These are phyloP conservation scores for Empidonax traillii DNA, from an alignment of 2,113 vertebrate genomes.

Conservation along the genomic window DNA sequence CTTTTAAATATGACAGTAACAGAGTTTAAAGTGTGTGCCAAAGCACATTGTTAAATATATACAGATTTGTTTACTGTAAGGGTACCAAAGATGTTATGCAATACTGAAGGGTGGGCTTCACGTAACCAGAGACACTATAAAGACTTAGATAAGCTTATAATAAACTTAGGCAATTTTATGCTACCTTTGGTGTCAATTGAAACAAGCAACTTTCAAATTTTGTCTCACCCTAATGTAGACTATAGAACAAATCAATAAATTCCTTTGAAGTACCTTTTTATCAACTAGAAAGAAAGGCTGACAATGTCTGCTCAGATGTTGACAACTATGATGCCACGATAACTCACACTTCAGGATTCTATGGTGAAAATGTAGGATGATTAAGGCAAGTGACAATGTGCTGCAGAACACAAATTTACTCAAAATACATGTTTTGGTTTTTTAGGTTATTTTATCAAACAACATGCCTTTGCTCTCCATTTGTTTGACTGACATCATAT, in stretches of 20 bases:
- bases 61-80: background rate
- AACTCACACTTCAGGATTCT: background rate
- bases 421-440: background rate
- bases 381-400: background rate
- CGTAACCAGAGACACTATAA: background rate
- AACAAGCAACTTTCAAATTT: background rate
- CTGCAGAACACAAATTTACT: background rate
- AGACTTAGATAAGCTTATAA: background rate
- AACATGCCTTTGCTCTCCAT: background rate
- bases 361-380: background rate
- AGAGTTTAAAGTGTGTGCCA: background rate
- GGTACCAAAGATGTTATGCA: background rate
- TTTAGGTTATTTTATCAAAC: background rate
- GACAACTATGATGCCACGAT: background rate
- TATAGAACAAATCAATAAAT: background rate
- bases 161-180: background rate
- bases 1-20: background rate
- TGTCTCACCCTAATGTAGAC: background rate
- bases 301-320: background rate
- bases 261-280: background rate
- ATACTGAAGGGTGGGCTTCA: background rate
- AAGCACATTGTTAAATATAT: background rate
- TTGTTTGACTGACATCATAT: background rate
- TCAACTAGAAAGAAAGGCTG: background rate
- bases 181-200: background rate